Evolutionary conservation across 2,797 vertebrate genomes (phyloP), one percentile per base, ranked within the genome.

Genomic region (Sebastes oblongus): DNA sequence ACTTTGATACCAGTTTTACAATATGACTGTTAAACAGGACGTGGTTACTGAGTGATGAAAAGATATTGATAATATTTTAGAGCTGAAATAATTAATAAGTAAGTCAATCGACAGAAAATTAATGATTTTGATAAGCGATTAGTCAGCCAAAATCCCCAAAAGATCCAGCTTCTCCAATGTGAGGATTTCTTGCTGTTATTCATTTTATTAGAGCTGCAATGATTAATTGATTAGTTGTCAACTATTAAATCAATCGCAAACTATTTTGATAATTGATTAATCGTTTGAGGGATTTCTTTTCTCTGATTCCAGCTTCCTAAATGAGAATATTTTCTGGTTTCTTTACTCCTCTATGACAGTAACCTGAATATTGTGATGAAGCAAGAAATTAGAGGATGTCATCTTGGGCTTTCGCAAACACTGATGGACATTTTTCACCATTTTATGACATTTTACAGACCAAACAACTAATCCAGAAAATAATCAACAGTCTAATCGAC

Each of bases 281-380:
- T 46, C 1, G 6, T 18, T 6, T 42, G 36, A 36, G 36, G 11
- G 12, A 42, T 42, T 14, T 39, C 1, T 36, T 36, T 36, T 50
- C 46, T 0, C 46, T 50, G 46, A 8, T 50, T 50, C 7, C 46
- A 50, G 18, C 46, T 50, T 50, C 46, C 4, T 50, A 50, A 46
- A 50, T 50, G 46, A 0, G 18, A 20, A 1, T 20, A 50, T 50
- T 46, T 46, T 46, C 42, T 46, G 42, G 16, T 46, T 46, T 50
- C 46, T 4, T 50, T 50, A 50, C 42, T 50, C 42, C 7, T 50
- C 42, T 0, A 50, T 50, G 42, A 50, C 7, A 50, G 42, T 50
- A 50, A 50, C 0, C 42, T 50, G 42, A 50, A 0, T 50, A 50
- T 50, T 50, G 42, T 8, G 42, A 50, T 0, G 0, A 50, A 50